A percentile compares a stretch with the other conserved stretches of the same genome.
phyloP scores from a whole-genome alignment of 2,113 vertebrate species.

The Hemibagrus wyckioides region DNA sequence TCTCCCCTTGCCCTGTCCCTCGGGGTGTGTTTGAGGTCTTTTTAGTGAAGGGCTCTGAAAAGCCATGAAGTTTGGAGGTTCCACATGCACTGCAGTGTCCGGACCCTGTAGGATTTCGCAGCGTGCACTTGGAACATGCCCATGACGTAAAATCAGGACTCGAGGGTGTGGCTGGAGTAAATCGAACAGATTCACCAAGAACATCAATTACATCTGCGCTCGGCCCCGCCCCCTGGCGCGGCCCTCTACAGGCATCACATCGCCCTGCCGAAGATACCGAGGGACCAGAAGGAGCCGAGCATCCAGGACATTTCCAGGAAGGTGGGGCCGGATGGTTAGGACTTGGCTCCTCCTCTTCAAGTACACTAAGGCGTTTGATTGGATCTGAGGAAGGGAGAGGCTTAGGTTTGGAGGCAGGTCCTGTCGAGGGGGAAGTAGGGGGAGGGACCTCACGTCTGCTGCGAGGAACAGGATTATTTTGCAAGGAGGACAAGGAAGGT shows the following conservation, averaged over 20 bases:
- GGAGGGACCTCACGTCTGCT: constrained; percentile 94
- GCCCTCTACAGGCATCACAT: constrained; percentile 78
- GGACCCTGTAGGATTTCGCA: constrained; percentile 84
- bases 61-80: constrained; percentile 93
- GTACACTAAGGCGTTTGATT: constrained; percentile 83
- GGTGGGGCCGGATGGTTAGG: constrained; percentile 45
- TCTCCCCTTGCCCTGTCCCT: constrained; percentile 55
- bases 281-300: constrained; percentile 64
- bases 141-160: constrained; percentile 95
- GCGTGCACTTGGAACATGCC: constrained; percentile 92
- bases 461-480: constrained; percentile 93
- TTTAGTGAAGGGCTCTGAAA: constrained; percentile 80
- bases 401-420: constrained; percentile 67
- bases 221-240: constrained; percentile 51
- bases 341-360: constrained; percentile 83
- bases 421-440: constrained; percentile 49
- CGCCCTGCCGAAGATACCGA: constrained; percentile 56
- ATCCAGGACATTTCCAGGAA: constrained; percentile 83
- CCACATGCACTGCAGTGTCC: constrained; percentile 87
- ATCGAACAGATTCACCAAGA: constrained; percentile 85
- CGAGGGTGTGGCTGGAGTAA: constrained; percentile 88
- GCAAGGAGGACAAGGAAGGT: constrained; percentile 79
- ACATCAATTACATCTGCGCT: constrained; percentile 85
- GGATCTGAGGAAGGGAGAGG: constrained; percentile 72
- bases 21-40: constrained; percentile 53